Percentiles rank a stretch among this genome's conserved stretches.
Evolutionary conservation across 1,140 invertebrate genomes (phyloP).

Genomic region (Meteorus sp.): DNA sequence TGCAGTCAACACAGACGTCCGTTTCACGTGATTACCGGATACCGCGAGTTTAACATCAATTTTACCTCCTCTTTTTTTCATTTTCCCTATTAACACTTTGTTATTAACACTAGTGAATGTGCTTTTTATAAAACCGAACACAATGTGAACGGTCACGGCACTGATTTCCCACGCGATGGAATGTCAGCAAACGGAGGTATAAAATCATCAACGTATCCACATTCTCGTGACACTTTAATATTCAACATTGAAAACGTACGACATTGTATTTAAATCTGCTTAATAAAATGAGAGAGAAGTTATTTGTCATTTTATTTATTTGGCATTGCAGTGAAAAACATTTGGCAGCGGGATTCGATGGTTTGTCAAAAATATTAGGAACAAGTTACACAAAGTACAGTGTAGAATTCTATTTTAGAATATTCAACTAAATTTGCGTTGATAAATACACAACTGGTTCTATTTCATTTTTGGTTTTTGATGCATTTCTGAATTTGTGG

Average conservation of each 20-base stretch:
- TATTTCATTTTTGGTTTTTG: neutral
- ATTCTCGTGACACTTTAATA: neutral
- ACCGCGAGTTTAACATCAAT: neutral
- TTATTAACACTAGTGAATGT: constrained; percentile 5
- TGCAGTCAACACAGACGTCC: neutral
- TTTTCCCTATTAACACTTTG: neutral
- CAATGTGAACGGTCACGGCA: constrained; percentile 1
- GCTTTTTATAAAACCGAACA: neutral
- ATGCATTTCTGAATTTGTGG: no score
- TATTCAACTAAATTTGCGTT: no score
- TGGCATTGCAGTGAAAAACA: no score
- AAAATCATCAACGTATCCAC: neutral
- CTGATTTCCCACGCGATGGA: constrained; percentile 1
- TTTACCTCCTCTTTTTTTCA: neutral
- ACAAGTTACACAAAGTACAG: constrained; percentile 2
- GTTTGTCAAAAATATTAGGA: constrained; percentile 28
- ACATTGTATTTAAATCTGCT: neutral
- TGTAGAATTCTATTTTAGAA: no score
- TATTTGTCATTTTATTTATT: constrained; percentile 15
- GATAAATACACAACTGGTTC: no score
- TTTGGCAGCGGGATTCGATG: no score
- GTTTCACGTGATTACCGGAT: constrained; percentile 4
- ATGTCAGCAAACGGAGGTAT: constrained; percentile 2
- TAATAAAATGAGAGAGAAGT: neutral
- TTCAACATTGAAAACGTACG: neutral